Percentiles rank a stretch among this genome's conserved stretches.
These are phyloP conservation scores for Eutolmus rufibarbis DNA, from an alignment of 2,888 invertebrate genomes.

Conservation along the genomic window DNA sequence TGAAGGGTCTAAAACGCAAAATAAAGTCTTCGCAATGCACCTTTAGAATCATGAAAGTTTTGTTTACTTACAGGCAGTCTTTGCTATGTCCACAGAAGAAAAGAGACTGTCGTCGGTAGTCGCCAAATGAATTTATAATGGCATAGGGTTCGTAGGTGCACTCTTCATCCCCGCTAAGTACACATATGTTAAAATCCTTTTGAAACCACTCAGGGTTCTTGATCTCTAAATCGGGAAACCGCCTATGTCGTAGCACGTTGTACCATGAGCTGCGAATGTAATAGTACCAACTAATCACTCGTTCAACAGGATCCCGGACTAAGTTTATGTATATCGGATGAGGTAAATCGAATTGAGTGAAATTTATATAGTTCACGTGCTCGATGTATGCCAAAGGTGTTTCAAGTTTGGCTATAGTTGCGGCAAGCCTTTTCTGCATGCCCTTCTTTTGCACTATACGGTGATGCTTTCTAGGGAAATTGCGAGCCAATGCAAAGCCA, in stretches of 20 bases:
- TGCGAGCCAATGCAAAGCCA: constrained; percentile 46
- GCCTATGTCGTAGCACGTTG: constrained; percentile 79
- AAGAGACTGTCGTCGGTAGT: constrained; percentile 82
- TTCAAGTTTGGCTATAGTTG: constrained; percentile 72
- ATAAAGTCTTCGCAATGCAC: background rate
- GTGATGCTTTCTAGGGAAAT: background rate
- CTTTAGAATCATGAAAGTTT: background rate
- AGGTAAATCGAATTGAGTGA: constrained; percentile 77
- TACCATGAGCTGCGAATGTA: constrained; percentile 80
- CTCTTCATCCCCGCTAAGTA: constrained; percentile 79
- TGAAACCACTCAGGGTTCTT: constrained; percentile 53
- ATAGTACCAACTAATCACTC: constrained; percentile 88
- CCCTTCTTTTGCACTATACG: background rate
- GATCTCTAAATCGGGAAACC: background rate
- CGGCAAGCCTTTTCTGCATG: constrained; percentile 72
- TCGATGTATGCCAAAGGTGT: constrained; percentile 85
- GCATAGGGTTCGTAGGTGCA: constrained; percentile 81
- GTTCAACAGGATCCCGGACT: constrained; percentile 84
- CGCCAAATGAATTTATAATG: constrained; percentile 79
- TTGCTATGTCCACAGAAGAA: constrained; percentile 89
- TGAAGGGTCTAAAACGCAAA: constrained; percentile 73
- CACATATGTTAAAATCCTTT: constrained; percentile 83
- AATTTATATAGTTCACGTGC: constrained; percentile 88
- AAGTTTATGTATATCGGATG: constrained; percentile 86
- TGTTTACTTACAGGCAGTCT: constrained; percentile 74